A percentile compares a stretch with the other conserved stretches of the same genome.
These are phyloP conservation scores for Psix sp. DNA, from an alignment of 1,140 invertebrate species.

Conservation along the genomic window DNA sequence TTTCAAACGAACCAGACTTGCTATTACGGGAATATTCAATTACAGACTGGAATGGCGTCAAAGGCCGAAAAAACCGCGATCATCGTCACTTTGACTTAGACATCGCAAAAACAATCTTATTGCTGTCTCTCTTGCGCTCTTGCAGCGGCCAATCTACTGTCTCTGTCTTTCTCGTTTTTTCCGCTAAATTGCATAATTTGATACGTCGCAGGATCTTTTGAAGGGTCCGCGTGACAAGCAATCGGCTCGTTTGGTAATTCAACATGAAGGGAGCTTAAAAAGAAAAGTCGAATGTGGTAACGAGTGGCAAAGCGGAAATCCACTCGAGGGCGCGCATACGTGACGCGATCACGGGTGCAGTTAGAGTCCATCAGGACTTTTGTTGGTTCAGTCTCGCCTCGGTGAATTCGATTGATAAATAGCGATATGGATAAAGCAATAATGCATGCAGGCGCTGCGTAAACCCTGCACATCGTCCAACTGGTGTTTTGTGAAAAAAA, in stretches of 20 bases:
- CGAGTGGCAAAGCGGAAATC: neutral
- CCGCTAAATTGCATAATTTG: too few species aligned
- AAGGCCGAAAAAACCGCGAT: conserved; percentile 16
- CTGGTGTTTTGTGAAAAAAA: too few species aligned
- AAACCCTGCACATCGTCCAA: conserved; percentile 7
- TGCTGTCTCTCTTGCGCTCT: too few species aligned
- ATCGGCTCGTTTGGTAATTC: too few species aligned
- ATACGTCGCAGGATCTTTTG: too few species aligned
- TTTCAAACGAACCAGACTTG: conserved; percentile 28
- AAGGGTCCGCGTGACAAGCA: too few species aligned
- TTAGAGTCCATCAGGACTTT: conserved; percentile 36
- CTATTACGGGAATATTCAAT: conserved; percentile 32
- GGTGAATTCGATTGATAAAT: conserved; percentile 45
- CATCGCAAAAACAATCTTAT: too few species aligned
- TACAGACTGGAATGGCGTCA: conserved; percentile 30
- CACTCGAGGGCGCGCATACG: conserved; percentile 2
- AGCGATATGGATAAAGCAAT: conserved; percentile 36
- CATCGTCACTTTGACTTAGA: too few species aligned
- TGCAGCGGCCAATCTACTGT: too few species aligned
- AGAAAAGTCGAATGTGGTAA: neutral
- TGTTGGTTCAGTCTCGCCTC: conserved; percentile 29
- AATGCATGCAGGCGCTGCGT: conserved; percentile 13
- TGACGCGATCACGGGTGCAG: conserved; percentile 20
- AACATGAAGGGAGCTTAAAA: too few species aligned
- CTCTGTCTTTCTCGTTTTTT: too few species aligned